Conservation (phyloP, 2,888 invertebrate species). For the Tricholauxania praeusta region DNA sequence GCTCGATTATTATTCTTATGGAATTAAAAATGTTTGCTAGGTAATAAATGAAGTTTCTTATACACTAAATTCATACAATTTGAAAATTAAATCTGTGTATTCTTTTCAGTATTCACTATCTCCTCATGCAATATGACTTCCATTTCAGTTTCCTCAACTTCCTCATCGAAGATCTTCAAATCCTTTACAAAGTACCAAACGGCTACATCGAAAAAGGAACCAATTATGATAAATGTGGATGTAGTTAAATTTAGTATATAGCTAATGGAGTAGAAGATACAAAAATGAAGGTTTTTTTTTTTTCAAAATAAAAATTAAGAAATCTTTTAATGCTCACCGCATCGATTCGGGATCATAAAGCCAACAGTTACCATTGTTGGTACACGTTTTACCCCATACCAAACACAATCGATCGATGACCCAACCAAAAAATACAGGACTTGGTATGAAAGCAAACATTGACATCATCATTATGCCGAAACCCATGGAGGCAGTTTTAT, state of each 20-base stretch:
- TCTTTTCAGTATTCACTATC: slow-evolving; percentile 60
- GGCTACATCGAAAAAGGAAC: slow-evolving; percentile 73
- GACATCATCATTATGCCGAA: slow-evolving; percentile 74
- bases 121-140: slow-evolving; percentile 53
- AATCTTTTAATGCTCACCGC: slow-evolving; percentile 51
- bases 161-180: slow-evolving; percentile 76
- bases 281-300: slow-evolving; percentile 51
- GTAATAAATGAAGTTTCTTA: neutral
- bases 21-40: no score
- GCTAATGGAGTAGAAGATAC: slow-evolving; percentile 44
- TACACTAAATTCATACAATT: slow-evolving; percentile 20
- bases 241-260: slow-evolving; percentile 74
- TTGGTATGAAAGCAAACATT: slow-evolving; percentile 78
- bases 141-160: slow-evolving; percentile 48
- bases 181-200: slow-evolving; percentile 76
- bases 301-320: neutral
- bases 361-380: slow-evolving; percentile 79
- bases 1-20: no score
- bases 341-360: slow-evolving; percentile 76
- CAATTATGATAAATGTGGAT: slow-evolving; percentile 73
- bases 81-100: slow-evolving; percentile 59
- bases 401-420: slow-evolving; percentile 74
- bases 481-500: slow-evolving; percentile 78
- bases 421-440: slow-evolving; percentile 79
- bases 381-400: slow-evolving; percentile 81